Percentiles rank a stretch among this genome's conserved stretches.
phyloP scores from a whole-genome alignment of 2,797 vertebrate species.

The Clamator glandarius region DNA sequence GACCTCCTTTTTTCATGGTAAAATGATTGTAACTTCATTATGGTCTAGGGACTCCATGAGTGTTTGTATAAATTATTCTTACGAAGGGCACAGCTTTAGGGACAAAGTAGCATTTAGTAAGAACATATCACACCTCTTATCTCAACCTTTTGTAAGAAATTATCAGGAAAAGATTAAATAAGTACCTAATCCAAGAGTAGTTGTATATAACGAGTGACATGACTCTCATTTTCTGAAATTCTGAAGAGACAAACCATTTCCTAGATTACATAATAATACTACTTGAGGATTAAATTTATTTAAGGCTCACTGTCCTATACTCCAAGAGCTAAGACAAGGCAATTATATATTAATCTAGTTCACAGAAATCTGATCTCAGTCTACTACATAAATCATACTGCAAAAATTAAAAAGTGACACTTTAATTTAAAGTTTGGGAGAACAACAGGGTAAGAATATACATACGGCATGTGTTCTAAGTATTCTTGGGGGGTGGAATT shows the following conservation, averaged over 20 bases:
- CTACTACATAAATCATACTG: not conserved
- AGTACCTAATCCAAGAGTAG: not conserved
- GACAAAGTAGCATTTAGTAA: not conserved
- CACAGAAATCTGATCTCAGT: not conserved
- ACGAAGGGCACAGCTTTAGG: not conserved
- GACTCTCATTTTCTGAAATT: not conserved
- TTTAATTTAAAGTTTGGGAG: not conserved
- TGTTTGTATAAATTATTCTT: not conserved
- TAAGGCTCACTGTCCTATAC: not conserved
- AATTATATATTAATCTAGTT: not conserved
- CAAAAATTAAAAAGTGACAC: not conserved
- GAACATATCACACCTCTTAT: not conserved
- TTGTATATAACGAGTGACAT: not conserved
- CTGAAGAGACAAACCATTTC: not conserved
- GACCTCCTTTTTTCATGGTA: not conserved
- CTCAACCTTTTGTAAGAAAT: not conserved
- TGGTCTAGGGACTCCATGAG: not conserved
- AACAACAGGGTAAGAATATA: not conserved
- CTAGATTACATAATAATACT: not conserved
- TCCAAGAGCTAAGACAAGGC: not conserved
- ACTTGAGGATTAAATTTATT: not conserved
- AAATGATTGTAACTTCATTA: not conserved
- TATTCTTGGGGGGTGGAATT: accelerated
- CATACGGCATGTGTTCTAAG: not conserved
- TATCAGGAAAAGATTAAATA: not conserved